Evolutionary conservation across 2,888 invertebrate genomes (phyloP).

Genomic region (Dynastes grantii): DNA sequence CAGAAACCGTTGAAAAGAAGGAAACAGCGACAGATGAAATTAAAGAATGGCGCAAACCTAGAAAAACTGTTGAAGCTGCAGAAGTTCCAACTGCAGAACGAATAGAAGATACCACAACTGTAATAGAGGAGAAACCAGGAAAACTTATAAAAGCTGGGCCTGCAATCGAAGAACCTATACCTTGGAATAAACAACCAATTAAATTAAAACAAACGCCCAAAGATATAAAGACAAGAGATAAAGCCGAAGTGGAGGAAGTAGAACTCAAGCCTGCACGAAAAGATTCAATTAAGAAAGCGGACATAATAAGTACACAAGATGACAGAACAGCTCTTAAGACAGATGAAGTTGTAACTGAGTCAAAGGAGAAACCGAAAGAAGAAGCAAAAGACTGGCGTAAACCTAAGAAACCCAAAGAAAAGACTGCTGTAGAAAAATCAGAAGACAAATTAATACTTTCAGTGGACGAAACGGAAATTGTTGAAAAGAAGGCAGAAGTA

Average conservation of each 20-base stretch:
- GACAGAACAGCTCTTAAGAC: conserved; percentile 2
- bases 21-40: conserved; percentile 50
- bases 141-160: background rate
- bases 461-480: conserved; percentile 10
- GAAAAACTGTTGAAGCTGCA: conserved; percentile 54
- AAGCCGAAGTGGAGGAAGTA: conserved; percentile 34
- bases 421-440: conserved; percentile 7
- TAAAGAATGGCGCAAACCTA: conserved; percentile 59
- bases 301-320: conserved; percentile 39
- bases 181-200: conserved; percentile 79
- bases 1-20: conserved; percentile 18
- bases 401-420: background rate
- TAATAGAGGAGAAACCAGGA: conserved; percentile 27
- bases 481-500: conserved; percentile 21
- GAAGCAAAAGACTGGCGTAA: background rate
- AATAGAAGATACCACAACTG: background rate
- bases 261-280: conserved; percentile 59
- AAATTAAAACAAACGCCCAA: conserved; percentile 68
- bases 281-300: conserved; percentile 43
- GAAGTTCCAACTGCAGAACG: conserved; percentile 20
- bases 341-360: background rate
- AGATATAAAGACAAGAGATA: too few relatives aligned
- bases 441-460: conserved; percentile 58
- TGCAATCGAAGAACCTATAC: conserved; percentile 63
- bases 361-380: too few relatives aligned